Percentiles rank a stretch among this genome's conserved stretches.
phyloP scores from a whole-genome alignment of 2,797 vertebrate genomes.

The Philypnodon macrostomus region DNA sequence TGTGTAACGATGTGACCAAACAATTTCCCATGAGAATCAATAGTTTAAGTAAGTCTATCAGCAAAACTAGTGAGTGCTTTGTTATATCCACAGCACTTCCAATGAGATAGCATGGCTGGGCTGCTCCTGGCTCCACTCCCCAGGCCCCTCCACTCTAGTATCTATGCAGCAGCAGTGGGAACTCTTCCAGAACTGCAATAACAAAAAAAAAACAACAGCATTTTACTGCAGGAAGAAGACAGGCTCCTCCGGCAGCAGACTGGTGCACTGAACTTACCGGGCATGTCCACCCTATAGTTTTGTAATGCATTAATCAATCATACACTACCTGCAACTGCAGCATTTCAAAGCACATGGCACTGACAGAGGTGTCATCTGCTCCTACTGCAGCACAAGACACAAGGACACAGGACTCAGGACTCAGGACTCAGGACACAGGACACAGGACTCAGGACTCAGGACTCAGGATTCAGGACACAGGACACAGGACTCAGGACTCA shows the following conservation, averaged over 20 bases:
- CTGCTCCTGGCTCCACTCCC: slow-evolving; percentile 48
- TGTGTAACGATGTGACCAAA: too few species aligned
- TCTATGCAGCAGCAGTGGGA: slow-evolving; percentile 77
- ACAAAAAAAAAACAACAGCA: slow-evolving; percentile 32
- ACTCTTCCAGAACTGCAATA: slow-evolving; percentile 74
- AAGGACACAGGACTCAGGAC: slow-evolving; percentile 35
- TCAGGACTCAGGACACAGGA: too few species aligned
- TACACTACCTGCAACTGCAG: slow-evolving; percentile 16
- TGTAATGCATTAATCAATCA: slow-evolving; percentile 10
- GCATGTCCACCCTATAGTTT: background rate
- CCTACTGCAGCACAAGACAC: slow-evolving; percentile 65
- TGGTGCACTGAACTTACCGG: slow-evolving; percentile 16
- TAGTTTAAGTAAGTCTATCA: background rate
- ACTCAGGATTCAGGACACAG: too few species aligned
- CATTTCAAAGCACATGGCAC: slow-evolving; percentile 28
- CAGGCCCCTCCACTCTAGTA: slow-evolving; percentile 59
- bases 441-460: too few species aligned
- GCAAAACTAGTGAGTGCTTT: background rate
- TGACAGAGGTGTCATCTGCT: slow-evolving; percentile 36
- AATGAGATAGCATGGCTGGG: slow-evolving; percentile 28
- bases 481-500: too few species aligned
- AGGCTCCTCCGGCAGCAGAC: slow-evolving; percentile 58
- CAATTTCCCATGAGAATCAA: background rate
- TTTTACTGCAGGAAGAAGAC: slow-evolving; percentile 59
- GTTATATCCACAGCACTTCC: slow-evolving; percentile 21